Evolutionary conservation across 2,113 vertebrate species (phyloP).

Genomic region (Heliornis fulica): DNA sequence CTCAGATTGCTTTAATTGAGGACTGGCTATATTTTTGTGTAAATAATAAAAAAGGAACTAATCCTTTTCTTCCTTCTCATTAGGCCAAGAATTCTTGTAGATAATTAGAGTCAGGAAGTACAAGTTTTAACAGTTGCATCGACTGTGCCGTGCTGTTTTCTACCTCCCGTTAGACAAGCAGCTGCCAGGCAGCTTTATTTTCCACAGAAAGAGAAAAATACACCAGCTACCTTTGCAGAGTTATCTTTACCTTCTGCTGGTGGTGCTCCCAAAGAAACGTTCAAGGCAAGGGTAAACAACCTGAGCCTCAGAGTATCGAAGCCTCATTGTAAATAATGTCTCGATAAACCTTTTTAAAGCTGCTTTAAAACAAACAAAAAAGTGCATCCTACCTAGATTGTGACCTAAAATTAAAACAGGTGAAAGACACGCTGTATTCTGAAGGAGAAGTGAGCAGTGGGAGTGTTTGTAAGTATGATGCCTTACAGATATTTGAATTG

Average conservation of each 20-base stretch:
- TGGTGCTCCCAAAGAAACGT: background rate
- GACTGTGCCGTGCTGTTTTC: background rate
- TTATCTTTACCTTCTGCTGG: conserved; percentile 6
- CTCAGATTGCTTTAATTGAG: conserved; percentile 16
- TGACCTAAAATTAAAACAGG: background rate
- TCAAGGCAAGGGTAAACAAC: background rate
- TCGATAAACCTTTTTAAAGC: background rate
- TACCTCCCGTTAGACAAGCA: conserved; percentile 5
- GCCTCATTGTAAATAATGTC: background rate
- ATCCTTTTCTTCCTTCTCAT: conserved; percentile 43
- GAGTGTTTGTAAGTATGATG: background rate
- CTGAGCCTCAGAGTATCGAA: background rate
- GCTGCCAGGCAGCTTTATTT: conserved; percentile 1
- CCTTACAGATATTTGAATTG: background rate
- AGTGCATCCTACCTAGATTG: background rate
- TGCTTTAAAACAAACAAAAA: background rate
- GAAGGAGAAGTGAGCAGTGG: background rate
- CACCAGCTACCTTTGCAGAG: background rate
- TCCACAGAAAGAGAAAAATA: background rate
- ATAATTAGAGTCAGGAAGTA: conserved; percentile 54
- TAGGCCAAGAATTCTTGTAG: conserved; percentile 37
- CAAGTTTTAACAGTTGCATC: conserved; percentile 34
- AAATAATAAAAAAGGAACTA: conserved; percentile 39
- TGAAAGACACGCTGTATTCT: background rate
- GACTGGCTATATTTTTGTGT: conserved; percentile 9